These are phyloP conservation scores for Pyralis farinalis DNA, from an alignment of 2,888 invertebrate genomes.

Conservation along the genomic window DNA sequence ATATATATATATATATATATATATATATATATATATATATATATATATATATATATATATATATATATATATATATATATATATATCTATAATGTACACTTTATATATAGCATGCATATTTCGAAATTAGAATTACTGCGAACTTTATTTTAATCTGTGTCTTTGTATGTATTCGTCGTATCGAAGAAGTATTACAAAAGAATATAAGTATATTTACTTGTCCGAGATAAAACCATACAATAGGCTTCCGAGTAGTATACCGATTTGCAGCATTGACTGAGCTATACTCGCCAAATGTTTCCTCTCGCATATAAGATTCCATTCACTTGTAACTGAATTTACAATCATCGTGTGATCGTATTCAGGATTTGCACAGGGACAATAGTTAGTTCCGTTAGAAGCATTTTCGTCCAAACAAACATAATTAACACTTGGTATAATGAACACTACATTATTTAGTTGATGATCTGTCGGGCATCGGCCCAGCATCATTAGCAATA, in stretches of 20 bases:
- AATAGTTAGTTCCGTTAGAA: conserved; percentile 31
- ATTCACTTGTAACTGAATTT: conserved; percentile 47
- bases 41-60: no score
- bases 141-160: no score
- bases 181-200: no score
- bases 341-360: not conserved
- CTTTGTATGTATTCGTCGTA: no score
- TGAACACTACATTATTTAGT: conserved; percentile 56
- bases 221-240: conserved; percentile 65
- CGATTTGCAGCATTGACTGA: conserved; percentile 67
- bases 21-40: no score
- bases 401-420: conserved; percentile 41
- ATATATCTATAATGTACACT: no score
- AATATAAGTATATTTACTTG: no score
- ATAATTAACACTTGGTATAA: conserved; percentile 62
- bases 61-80: no score
- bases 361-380: conserved; percentile 18
- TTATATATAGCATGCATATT: no score
- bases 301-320: conserved; percentile 76
- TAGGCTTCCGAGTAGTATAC: conserved; percentile 66
- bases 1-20: no score
- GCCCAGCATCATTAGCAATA: conserved; percentile 30
- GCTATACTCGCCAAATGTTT: conserved; percentile 63
- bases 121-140: no score
- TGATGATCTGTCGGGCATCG: conserved; percentile 63